phyloP scores from a whole-genome alignment of 2,888 invertebrate genomes.

The Metalampra italica region DNA sequence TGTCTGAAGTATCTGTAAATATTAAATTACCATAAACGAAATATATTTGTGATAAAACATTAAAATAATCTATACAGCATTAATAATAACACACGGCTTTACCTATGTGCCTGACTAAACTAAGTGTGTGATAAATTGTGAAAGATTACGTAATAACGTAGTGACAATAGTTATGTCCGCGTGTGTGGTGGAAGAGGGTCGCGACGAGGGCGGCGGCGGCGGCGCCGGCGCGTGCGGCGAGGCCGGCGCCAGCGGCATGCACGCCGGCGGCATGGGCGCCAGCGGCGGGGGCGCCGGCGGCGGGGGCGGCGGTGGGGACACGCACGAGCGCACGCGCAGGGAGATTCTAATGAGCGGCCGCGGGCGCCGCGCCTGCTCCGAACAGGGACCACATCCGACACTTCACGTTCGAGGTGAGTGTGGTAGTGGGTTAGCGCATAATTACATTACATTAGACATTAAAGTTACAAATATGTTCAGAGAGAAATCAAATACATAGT shows the following conservation, averaged over 20 bases:
- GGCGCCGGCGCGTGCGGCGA: constrained; percentile 26
- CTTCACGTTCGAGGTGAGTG: constrained; percentile 50
- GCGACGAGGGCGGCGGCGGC: constrained; percentile 56
- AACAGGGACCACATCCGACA: constrained; percentile 84
- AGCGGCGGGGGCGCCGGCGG: constrained; percentile 76
- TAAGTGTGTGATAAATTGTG: neutral
- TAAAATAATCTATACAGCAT: neutral
- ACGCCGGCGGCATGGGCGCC: constrained; percentile 19
- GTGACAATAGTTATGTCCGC: constrained; percentile 55
- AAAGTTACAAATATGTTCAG: no score
- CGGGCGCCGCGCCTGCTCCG: constrained; percentile 82
- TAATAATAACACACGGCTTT: neutral
- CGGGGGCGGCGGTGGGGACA: constrained; percentile 38
- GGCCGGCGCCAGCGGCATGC: neutral
- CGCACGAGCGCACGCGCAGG: constrained; percentile 64
- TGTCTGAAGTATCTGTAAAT: neutral
- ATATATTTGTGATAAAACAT: neutral
- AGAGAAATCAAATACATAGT: no score
- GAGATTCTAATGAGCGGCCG: constrained; percentile 77
- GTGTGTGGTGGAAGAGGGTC: constrained; percentile 65
- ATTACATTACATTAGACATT: no score
- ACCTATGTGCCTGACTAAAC: neutral
- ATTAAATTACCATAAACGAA: neutral
- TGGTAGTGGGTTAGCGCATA: constrained; percentile 1
- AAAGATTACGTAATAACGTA: neutral